A percentile compares a stretch with the other conserved stretches of the same genome.
Conservation (phyloP, 37 sponge, comb jelly and placozoan genomes). For the Dysidea cf. avara region DNA sequence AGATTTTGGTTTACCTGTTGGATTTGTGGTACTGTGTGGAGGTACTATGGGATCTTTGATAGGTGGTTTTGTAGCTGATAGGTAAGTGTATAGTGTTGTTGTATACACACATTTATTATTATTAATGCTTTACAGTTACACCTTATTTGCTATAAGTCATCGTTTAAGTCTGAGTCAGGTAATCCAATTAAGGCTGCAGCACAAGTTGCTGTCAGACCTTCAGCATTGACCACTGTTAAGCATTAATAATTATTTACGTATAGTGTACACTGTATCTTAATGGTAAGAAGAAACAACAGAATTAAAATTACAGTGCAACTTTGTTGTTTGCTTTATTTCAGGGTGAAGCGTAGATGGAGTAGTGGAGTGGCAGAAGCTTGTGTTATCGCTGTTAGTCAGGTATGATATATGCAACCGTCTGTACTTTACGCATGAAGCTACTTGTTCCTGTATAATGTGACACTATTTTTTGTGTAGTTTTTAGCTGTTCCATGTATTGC, state of each 20-base stretch:
- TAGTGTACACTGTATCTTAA: no score
- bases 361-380: not conserved
- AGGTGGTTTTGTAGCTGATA: conserved; percentile 80
- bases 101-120: not conserved
- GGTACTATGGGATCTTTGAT: conserved; percentile 72
- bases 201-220: no score
- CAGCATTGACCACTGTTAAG: no score
- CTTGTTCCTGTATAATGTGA: not conserved
- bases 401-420: not conserved
- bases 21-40: conserved; percentile 77
- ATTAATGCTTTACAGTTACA: not conserved
- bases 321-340: no score
- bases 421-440: no score
- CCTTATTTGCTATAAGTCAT: no score
- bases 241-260: no score
- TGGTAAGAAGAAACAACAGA: no score
- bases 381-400: conserved; percentile 30
- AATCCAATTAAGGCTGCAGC: no score
- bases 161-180: not conserved
- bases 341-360: no score
- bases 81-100: conserved; percentile 19
- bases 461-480: conserved; percentile 17
- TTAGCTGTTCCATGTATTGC: conserved; percentile 70
- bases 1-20: conserved; percentile 66
- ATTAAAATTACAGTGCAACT: no score